Conservation (phyloP, 2,888 invertebrate species). For the Leptopilina myrica region DNA sequence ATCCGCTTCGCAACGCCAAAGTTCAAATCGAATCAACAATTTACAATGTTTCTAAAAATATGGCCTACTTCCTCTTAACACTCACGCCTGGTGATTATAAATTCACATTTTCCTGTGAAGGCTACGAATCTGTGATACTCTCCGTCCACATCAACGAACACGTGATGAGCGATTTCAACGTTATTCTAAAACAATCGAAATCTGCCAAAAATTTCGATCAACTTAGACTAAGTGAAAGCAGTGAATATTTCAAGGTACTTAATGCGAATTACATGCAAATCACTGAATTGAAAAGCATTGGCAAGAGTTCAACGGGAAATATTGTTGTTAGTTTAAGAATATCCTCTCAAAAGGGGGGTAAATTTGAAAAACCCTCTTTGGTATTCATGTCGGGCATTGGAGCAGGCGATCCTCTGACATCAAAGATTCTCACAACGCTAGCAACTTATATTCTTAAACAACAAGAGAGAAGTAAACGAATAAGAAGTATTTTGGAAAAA, state of each 20-base stretch:
- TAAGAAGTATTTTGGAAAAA: conserved; percentile 65
- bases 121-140: conserved; percentile 79
- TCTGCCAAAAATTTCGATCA: too few relatives aligned
- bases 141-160: conserved; percentile 76
- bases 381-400: conserved; percentile 68
- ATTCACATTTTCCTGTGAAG: conserved; percentile 81
- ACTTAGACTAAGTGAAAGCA: conserved; percentile 55
- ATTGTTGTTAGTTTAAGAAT: conserved; percentile 61
- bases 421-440: conserved; percentile 67
- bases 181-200: conserved; percentile 62
- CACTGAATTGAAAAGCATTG: conserved; percentile 67
- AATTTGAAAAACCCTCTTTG: conserved; percentile 64
- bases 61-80: conserved; percentile 85
- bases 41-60: conserved; percentile 82
- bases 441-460: conserved; percentile 66
- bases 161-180: conserved; percentile 72
- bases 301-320: conserved; percentile 54
- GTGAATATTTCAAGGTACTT: conserved; percentile 63
- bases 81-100: conserved; percentile 84
- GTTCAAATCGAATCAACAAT: conserved; percentile 82
- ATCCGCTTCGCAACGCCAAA: conserved; percentile 84
- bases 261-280: conserved; percentile 67
- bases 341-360: conserved; percentile 56
- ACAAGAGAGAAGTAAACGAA: conserved; percentile 59
- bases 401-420: conserved; percentile 67